Conservation (phyloP, 1,140 invertebrate species). For the Megalonaias nervosa region DNA sequence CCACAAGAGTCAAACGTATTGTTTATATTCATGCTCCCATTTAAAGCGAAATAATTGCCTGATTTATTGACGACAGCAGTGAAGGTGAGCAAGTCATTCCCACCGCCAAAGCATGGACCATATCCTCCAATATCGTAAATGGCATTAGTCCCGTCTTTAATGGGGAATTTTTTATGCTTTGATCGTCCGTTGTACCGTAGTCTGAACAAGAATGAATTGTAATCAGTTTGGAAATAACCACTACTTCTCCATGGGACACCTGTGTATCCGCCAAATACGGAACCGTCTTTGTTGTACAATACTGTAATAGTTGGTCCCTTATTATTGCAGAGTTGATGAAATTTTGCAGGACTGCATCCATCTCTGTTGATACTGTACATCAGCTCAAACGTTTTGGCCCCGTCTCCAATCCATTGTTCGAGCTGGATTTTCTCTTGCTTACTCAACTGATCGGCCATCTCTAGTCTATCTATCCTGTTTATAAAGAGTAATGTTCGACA, state of each 20-base stretch:
- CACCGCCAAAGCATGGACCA: conserved; percentile 25
- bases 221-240: conserved; percentile 21
- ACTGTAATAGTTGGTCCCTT: conserved; percentile 40
- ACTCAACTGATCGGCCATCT: conserved; percentile 4
- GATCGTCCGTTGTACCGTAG: conserved; percentile 4
- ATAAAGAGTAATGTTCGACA: neutral
- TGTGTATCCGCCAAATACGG: conserved; percentile 41
- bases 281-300: conserved; percentile 29
- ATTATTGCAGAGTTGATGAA: conserved; percentile 39
- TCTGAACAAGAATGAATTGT: conserved; percentile 35
- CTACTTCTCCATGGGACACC: conserved; percentile 17
- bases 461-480: neutral
- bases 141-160: conserved; percentile 1
- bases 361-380: conserved; percentile 31
- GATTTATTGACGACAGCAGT: neutral
- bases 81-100: conserved; percentile 24
- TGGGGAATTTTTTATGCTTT: conserved; percentile 7
- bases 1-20: no score
- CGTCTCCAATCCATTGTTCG: conserved; percentile 18
- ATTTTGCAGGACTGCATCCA: conserved; percentile 21
- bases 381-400: conserved; percentile 20
- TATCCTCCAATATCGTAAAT: neutral
- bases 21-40: neutral
- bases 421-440: conserved; percentile 18
- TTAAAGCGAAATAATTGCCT: conserved; percentile 2